phyloP scores from a whole-genome alignment of 2,113 vertebrate species.

The Vidua macroura region DNA sequence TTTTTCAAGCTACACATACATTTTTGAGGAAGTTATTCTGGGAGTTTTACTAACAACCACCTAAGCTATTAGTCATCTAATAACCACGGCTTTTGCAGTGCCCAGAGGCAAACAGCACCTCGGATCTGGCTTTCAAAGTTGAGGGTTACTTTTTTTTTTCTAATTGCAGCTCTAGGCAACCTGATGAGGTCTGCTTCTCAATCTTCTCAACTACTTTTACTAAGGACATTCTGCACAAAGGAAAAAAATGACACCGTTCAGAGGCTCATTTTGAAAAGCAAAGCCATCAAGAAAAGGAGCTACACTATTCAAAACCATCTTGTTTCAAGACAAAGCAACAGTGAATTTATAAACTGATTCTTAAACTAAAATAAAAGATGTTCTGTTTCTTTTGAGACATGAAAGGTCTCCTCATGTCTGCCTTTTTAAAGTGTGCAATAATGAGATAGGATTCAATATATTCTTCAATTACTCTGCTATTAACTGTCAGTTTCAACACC shows the following conservation, averaged over 20 bases:
- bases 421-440: not conserved
- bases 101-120: not conserved
- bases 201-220: not conserved
- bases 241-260: not conserved
- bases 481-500: not conserved
- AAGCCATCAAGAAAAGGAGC: not conserved
- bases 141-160: not conserved
- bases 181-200: not conserved
- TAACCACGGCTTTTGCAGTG: not conserved
- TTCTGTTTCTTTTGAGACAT: not conserved
- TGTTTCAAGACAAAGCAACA: not conserved
- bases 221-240: not conserved
- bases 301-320: not conserved
- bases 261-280: not conserved
- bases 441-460: not conserved
- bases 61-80: not conserved
- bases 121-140: not conserved
- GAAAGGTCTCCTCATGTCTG: not conserved
- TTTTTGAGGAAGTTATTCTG: not conserved
- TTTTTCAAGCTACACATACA: not conserved
- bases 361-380: not conserved
- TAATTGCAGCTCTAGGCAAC: not conserved
- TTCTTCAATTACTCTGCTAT: not conserved
- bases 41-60: not conserved
- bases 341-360: not conserved